Evolutionary conservation across 2,797 vertebrate species (phyloP).

Genomic region (Arvicola amphibius): DNA sequence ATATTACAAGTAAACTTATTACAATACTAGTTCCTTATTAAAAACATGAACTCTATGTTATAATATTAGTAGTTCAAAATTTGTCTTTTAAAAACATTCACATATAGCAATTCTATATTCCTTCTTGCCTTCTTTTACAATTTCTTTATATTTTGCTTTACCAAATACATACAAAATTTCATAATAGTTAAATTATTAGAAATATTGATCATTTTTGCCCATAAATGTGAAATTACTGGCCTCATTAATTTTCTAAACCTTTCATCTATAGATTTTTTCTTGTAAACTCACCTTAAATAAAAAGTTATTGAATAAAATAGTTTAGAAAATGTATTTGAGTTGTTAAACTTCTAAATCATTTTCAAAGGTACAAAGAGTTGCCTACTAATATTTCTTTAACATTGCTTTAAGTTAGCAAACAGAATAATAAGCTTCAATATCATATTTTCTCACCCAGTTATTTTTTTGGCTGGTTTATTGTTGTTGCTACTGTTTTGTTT

Average conservation of each 20-base stretch:
- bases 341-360: background rate
- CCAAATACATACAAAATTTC: too few species aligned
- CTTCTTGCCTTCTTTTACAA: too few species aligned
- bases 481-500: too few species aligned
- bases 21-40: slow-evolving; percentile 68
- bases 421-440: too few species aligned
- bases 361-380: background rate
- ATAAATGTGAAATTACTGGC: background rate
- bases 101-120: background rate
- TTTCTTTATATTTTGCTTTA: slow-evolving; percentile 48
- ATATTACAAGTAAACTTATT: background rate
- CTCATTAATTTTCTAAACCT: background rate
- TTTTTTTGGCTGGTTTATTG: too few species aligned
- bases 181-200: background rate
- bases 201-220: background rate
- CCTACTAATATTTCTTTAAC: background rate
- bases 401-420: too few species aligned
- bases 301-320: background rate
- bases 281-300: background rate
- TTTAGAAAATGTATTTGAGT: background rate
- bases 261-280: background rate
- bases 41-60: background rate
- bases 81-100: background rate
- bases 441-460: too few species aligned
- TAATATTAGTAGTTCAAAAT: background rate